These are phyloP conservation scores for Mechanitis mazaeus DNA, from an alignment of 2,888 invertebrate species.

Conservation along the genomic window DNA sequence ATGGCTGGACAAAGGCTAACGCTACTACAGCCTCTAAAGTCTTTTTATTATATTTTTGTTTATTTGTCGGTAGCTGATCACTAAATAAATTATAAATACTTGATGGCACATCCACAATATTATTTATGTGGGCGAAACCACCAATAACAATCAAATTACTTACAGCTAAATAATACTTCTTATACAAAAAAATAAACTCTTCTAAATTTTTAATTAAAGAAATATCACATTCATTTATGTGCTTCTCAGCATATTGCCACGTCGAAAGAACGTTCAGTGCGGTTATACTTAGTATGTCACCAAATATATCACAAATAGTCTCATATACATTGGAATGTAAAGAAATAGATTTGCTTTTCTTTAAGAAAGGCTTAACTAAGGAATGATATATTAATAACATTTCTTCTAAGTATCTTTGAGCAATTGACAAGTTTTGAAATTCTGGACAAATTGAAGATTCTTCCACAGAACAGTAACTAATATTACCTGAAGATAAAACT, in stretches of 20 bases:
- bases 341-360: slow-evolving; percentile 75
- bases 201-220: slow-evolving; percentile 82
- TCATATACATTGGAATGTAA: slow-evolving; percentile 79
- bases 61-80: slow-evolving; percentile 74
- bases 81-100: slow-evolving; percentile 75
- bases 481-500: slow-evolving; percentile 65
- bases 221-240: slow-evolving; percentile 80
- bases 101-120: slow-evolving; percentile 78
- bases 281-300: slow-evolving; percentile 81
- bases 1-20: slow-evolving; percentile 78
- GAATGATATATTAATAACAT: slow-evolving; percentile 79
- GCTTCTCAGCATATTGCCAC: slow-evolving; percentile 81
- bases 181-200: slow-evolving; percentile 83
- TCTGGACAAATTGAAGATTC: slow-evolving; percentile 57
- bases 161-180: slow-evolving; percentile 81
- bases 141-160: slow-evolving; percentile 85
- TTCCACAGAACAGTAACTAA: slow-evolving; percentile 67
- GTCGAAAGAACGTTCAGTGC: slow-evolving; percentile 82
- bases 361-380: slow-evolving; percentile 80
- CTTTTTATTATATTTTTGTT: slow-evolving; percentile 73
- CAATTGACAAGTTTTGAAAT: slow-evolving; percentile 76
- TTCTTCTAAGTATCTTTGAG: slow-evolving; percentile 84
- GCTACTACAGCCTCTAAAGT: slow-evolving; percentile 77
- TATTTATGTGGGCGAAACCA: slow-evolving; percentile 81
- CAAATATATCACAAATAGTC: slow-evolving; percentile 80